Conservation (phyloP, 1,140 invertebrate genomes). For the Trinorchestia longiramus region DNA sequence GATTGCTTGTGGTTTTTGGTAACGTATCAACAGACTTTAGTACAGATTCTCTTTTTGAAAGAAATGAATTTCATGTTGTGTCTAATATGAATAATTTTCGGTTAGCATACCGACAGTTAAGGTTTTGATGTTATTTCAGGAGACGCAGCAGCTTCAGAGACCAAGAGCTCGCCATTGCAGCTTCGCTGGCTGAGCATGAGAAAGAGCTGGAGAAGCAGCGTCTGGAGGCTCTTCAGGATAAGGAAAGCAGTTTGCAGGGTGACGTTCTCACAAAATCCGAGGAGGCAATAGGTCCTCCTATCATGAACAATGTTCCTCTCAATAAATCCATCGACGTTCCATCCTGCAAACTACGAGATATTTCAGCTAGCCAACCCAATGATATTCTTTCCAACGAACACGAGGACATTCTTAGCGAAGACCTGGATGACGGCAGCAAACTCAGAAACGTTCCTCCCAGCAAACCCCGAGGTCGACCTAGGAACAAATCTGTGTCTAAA, state of each 20-base stretch:
- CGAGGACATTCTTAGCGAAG: not conserved
- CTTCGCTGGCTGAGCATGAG: slow-evolving; percentile 8
- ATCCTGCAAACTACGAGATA: not conserved
- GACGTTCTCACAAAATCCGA: not conserved
- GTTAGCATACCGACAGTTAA: not conserved
- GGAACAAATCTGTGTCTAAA: not conserved
- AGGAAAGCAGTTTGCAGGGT: not conserved
- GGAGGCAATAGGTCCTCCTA: slow-evolving; percentile 6
- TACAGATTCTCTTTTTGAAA: too few species aligned
- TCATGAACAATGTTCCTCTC: not conserved
- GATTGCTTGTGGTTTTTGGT: too few species aligned
- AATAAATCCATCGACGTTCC: not conserved
- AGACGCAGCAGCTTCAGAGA: slow-evolving; percentile 39
- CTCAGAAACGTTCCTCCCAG: not conserved
- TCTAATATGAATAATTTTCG: not conserved
- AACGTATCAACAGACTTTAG: too few species aligned
- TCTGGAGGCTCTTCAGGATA: not conserved
- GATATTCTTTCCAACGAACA: not conserved
- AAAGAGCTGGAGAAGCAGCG: slow-evolving; percentile 37
- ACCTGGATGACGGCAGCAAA: not conserved
- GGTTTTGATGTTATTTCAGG: not conserved
- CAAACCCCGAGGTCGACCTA: not conserved
- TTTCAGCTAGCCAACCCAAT: not conserved
- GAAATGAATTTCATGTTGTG: not conserved
- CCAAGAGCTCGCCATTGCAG: slow-evolving; percentile 50